Evolutionary conservation across 92 coral and sea anemone species (phyloP).

Genomic region (Umimayanthus chanpuru): DNA sequence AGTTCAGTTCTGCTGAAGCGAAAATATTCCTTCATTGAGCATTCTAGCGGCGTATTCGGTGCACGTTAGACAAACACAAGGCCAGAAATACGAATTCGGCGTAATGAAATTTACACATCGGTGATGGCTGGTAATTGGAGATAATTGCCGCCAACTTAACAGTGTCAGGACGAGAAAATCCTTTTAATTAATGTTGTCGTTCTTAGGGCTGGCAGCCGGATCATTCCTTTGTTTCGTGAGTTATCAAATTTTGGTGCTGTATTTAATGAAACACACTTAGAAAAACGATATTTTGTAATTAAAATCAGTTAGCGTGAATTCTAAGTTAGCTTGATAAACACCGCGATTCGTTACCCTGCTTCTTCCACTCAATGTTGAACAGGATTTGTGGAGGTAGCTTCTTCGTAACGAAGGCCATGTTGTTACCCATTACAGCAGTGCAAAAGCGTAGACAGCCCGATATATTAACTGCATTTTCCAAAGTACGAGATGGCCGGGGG

Average conservation of each 20-base stretch:
- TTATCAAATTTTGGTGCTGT: constrained; percentile 72
- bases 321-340: neutral
- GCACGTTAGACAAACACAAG: constrained; percentile 62
- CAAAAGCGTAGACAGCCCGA: neutral
- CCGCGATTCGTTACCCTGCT: neutral
- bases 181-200: constrained; percentile 91
- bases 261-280: constrained; percentile 51
- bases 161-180: constrained; percentile 90
- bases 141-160: constrained; percentile 99
- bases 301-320: constrained; percentile 31
- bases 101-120: constrained; percentile 99
- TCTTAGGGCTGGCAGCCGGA: constrained; percentile 78
- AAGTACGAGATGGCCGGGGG: neutral
- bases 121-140: constrained; percentile 96
- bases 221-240: constrained; percentile 65
- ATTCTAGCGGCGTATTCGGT: constrained; percentile 51
- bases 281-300: constrained; percentile 45
- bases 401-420: neutral
- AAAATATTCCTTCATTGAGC: neutral
- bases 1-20: constrained; percentile 1
- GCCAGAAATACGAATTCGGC: constrained; percentile 68
- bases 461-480: neutral
- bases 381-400: neutral
- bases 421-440: too few relatives aligned
- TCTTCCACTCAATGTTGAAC: neutral